phyloP scores from a whole-genome alignment of 2,888 invertebrate species.

The Perizoma affinitatum region DNA sequence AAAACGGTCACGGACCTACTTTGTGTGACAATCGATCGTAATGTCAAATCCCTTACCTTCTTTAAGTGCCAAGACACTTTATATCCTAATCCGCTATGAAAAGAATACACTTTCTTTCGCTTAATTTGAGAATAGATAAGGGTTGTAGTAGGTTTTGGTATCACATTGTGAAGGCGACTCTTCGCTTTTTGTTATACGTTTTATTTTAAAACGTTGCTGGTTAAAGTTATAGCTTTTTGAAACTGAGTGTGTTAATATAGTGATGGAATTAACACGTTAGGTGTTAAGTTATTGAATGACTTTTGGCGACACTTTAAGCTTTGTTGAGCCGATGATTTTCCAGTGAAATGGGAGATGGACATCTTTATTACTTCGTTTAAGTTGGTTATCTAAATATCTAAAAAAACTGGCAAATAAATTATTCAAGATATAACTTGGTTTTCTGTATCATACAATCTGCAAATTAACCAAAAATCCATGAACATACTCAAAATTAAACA shows the following conservation, averaged over 20 bases:
- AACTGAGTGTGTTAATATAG: conserved; percentile 25
- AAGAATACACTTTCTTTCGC: conserved; percentile 7
- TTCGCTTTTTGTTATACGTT: neutral
- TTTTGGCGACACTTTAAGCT: conserved; percentile 46
- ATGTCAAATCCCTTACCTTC: conserved; percentile 43
- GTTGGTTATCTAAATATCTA: conserved; percentile 13
- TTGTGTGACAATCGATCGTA: conserved; percentile 45
- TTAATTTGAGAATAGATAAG: neutral
- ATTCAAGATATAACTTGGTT: too few relatives aligned
- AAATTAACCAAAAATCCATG: too few relatives aligned
- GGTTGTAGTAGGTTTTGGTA: conserved; percentile 20
- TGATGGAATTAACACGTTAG: conserved; percentile 54
- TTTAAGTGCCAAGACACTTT: conserved; percentile 1
- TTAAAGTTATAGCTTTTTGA: conserved; percentile 6
- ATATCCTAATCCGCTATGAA: neutral
- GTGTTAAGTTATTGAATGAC: conserved; percentile 60
- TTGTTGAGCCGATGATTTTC: conserved; percentile 49
- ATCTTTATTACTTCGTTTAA: conserved; percentile 35
- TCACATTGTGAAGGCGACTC: conserved; percentile 11
- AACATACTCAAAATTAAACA: too few relatives aligned
- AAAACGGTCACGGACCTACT: conserved; percentile 48
- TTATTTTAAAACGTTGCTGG: neutral
- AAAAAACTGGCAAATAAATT: neutral
- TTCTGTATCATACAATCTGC: too few relatives aligned
- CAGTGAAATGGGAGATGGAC: conserved; percentile 30